Conservation (phyloP, 2,113 vertebrate species). For the Coryphaenoides rupestris region DNA sequence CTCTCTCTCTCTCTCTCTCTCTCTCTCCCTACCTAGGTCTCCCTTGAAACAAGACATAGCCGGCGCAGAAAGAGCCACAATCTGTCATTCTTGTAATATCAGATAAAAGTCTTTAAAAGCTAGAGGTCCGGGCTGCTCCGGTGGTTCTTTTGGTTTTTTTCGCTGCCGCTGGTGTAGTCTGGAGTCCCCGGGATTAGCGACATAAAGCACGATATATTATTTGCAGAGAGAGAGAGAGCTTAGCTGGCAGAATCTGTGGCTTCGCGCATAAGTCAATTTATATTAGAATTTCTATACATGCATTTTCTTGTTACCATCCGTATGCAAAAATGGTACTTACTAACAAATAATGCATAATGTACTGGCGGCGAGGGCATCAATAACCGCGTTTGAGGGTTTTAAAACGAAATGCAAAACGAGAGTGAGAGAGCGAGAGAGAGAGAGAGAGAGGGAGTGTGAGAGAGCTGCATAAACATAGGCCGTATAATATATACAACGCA, state of each 20-base stretch:
- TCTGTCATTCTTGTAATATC: conserved; percentile 72
- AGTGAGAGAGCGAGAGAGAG: conserved; percentile 39
- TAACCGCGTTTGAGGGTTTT: conserved; percentile 86
- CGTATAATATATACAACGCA: conserved; percentile 73
- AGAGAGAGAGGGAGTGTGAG: conserved; percentile 34
- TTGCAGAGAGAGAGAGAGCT: conserved; percentile 97
- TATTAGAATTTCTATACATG: conserved; percentile 99
- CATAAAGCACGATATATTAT: conserved; percentile 88
- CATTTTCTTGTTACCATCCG: conserved; percentile 99
- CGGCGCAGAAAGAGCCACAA: conserved; percentile 69
- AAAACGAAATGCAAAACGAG: conserved; percentile 86
- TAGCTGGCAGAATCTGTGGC: conserved; percentile 88
- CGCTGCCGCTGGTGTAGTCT: conserved; percentile 14
- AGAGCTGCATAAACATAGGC: conserved; percentile 61
- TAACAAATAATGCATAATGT: conserved; percentile 99
- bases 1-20: conserved; percentile 47
- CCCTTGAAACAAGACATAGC: conserved; percentile 70
- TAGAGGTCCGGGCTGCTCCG: conserved; percentile 56
- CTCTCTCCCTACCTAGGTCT: conserved; percentile 30
- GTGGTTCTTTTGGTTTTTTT: no score
- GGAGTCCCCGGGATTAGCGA: conserved; percentile 84
- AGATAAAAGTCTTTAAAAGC: conserved; percentile 78
- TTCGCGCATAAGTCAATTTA: conserved; percentile 98
- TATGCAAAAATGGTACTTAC: conserved; percentile 99
- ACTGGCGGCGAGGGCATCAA: conserved; percentile 89